phyloP scores from a whole-genome alignment of 92 coral and sea anemone species.

The Galaxea fascicularis region DNA sequence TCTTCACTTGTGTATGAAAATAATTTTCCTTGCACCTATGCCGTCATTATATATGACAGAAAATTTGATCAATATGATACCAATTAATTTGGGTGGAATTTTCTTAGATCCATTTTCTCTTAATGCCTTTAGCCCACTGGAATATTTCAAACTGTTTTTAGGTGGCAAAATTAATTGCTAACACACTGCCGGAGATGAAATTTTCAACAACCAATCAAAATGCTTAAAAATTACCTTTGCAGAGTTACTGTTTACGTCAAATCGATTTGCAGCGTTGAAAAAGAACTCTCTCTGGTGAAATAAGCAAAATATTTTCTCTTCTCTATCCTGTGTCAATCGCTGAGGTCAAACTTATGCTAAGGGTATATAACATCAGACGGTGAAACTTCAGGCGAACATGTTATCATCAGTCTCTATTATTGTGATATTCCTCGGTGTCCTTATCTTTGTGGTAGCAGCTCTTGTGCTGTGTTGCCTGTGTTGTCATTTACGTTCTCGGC shows the following conservation, averaged over 20 bases:
- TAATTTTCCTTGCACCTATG: no score
- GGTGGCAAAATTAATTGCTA: background rate
- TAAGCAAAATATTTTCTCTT: conserved; percentile 5
- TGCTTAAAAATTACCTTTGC: background rate
- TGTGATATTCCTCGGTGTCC: conserved; percentile 92
- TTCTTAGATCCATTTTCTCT: background rate
- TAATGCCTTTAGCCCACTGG: background rate
- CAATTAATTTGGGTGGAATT: background rate
- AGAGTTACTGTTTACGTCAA: conserved; percentile 16
- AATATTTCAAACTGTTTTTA: background rate
- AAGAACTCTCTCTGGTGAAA: conserved; percentile 22
- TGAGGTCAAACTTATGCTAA: background rate
- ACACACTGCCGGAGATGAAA: conserved; percentile 10
- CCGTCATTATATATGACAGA: background rate
- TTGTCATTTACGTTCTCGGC: conserved; percentile 83
- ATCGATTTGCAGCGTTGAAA: conserved; percentile 12
- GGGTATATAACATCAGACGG: background rate
- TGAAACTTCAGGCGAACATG: conserved; percentile 47
- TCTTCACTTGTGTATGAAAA: no score
- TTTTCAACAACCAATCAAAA: conserved; percentile 34
- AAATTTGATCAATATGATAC: background rate
- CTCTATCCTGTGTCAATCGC: conserved; percentile 34
- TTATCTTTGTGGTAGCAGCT: conserved; percentile 91
- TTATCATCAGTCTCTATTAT: conserved; percentile 91
- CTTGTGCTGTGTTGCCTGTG: conserved; percentile 90